Conservation (phyloP, 2,888 invertebrate genomes). For the Crioceris asparagi region DNA sequence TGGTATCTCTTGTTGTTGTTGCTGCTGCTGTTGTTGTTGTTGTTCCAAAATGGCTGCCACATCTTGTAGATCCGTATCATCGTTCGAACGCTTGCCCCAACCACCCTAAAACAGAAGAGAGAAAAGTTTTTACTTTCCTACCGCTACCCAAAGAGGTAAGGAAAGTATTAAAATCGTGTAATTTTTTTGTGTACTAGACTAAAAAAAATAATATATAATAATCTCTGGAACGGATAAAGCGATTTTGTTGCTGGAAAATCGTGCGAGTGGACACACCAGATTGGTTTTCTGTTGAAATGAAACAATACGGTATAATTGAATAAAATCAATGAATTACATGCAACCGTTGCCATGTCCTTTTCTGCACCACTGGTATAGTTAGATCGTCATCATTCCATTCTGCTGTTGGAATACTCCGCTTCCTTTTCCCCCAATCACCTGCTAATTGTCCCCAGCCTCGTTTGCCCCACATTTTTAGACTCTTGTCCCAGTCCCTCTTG, state of each 20-base stretch:
- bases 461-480: conserved; percentile 3
- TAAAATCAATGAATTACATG: conserved; percentile 25
- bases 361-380: conserved; percentile 36
- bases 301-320: not conserved
- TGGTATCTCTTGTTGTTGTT: too few species aligned
- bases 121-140: not conserved
- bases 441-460: too few species aligned
- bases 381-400: conserved; percentile 11
- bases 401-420: conserved; percentile 36
- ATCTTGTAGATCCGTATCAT: conserved; percentile 30
- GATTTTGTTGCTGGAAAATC: too few species aligned
- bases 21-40: conserved; percentile 15
- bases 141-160: too few species aligned
- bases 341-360: conserved; percentile 47
- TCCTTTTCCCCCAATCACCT: conserved; percentile 45
- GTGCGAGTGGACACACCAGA: too few species aligned
- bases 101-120: conserved; percentile 26
- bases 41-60: conserved; percentile 18
- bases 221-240: too few species aligned
- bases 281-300: not conserved
- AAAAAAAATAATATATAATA: too few species aligned
- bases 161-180: too few species aligned
- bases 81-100: conserved; percentile 38
- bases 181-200: too few species aligned
- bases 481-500: conserved; percentile 1